Evolutionary conservation across 2,113 vertebrate species (phyloP).

Genomic region (Thomomys bottae): DNA sequence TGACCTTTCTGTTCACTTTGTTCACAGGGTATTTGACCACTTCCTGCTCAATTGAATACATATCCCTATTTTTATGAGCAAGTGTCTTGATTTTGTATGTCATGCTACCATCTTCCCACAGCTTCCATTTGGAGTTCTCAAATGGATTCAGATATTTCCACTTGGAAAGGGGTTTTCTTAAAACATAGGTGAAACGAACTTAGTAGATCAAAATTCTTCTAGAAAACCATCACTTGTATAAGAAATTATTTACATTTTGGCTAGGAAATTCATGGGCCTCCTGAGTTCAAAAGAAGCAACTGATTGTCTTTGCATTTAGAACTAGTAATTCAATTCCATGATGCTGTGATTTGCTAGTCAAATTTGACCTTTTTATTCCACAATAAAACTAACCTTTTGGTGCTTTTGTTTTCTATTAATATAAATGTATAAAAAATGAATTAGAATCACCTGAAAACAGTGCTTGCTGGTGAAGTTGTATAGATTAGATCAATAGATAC

Average conservation of each 20-base stretch:
- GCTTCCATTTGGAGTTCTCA: not conserved
- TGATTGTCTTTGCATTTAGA: too few species aligned
- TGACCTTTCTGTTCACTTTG: constrained; percentile 50
- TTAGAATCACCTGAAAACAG: not conserved
- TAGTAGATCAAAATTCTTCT: not conserved
- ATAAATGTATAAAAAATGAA: constrained; percentile 14
- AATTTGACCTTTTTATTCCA: not conserved
- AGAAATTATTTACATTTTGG: not conserved
- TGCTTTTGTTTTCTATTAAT: not conserved
- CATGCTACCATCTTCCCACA: not conserved
- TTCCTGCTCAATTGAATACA: not conserved
- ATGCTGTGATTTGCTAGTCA: not conserved
- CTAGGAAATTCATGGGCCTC: not conserved
- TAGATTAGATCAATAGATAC: not conserved
- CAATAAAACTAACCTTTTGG: not conserved
- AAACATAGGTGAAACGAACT: not conserved
- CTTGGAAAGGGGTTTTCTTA: not conserved
- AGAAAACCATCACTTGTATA: not conserved
- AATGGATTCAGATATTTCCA: not conserved
- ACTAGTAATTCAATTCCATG: not conserved
- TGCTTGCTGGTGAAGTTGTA: not conserved
- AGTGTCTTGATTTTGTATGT: constrained; percentile 21
- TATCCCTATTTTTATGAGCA: not conserved
- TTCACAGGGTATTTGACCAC: not conserved
- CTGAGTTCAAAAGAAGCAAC: not conserved